Evolutionary conservation across 2,113 vertebrate species (phyloP).

Genomic region (Agapornis roseicollis): DNA sequence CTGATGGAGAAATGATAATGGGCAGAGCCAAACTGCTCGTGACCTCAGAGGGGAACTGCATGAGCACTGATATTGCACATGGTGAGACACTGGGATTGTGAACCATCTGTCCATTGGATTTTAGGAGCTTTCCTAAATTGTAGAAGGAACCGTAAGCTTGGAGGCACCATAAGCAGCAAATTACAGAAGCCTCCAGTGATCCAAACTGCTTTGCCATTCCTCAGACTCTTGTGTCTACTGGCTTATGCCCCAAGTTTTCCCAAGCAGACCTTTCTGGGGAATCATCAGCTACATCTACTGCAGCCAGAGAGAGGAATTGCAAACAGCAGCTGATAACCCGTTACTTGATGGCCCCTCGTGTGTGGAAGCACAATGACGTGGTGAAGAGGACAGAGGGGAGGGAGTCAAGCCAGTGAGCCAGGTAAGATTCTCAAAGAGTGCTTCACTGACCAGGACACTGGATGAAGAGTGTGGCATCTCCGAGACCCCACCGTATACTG

Average conservation of each 20-base stretch:
- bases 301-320: not conserved
- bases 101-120: not conserved
- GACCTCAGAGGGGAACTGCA: not conserved
- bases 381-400: not conserved
- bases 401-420: not conserved
- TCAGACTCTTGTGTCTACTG: not conserved
- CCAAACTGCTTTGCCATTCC: not conserved
- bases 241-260: not conserved
- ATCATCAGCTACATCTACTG: fast-evolving
- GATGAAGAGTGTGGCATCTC: not conserved
- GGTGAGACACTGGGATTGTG: not conserved
- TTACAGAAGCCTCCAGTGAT: not conserved
- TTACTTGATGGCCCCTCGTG: fast-evolving
- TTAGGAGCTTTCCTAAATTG: not conserved
- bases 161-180: not conserved
- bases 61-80: not conserved
- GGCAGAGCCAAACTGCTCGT: fast-evolving
- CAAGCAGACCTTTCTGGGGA: not conserved
- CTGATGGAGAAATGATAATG: fast-evolving
- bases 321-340: not conserved
- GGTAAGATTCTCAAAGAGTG: not conserved
- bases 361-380: fast-evolving
- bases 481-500: fast-evolving
- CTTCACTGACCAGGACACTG: not conserved
- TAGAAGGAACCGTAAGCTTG: not conserved